A percentile compares a stretch with the other conserved stretches of the same genome.
These are phyloP conservation scores for Tetrax tetrax DNA, from an alignment of 2,113 vertebrate genomes.

Conservation along the genomic window DNA sequence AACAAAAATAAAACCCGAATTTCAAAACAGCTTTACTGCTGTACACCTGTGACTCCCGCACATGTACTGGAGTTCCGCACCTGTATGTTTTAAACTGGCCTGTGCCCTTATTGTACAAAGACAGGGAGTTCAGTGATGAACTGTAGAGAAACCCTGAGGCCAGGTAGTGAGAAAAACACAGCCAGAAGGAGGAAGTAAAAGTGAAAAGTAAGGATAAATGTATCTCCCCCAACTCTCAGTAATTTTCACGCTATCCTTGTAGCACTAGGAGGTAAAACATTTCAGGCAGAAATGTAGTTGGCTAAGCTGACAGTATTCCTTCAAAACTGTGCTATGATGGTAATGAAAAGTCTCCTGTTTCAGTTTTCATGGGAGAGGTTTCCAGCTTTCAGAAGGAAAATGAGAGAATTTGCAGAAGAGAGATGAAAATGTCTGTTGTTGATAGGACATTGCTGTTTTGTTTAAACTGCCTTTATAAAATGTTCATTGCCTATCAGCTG, in stretches of 20 bases:
- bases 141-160: not conserved
- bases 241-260: not conserved
- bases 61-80: rapidly evolving
- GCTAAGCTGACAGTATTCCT: not conserved
- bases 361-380: not conserved
- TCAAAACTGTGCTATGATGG: not conserved
- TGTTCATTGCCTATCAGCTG: not conserved
- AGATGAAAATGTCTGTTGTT: not conserved
- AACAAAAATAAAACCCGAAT: not conserved
- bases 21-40: not conserved
- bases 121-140: not conserved
- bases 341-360: not conserved
- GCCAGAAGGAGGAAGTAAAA: not conserved
- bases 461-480: conserved; percentile 13
- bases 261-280: not conserved
- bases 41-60: not conserved
- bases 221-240: not conserved
- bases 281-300: not conserved
- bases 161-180: not conserved
- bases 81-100: not conserved
- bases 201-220: not conserved
- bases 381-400: not conserved
- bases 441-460: not conserved
- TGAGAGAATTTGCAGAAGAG: not conserved
- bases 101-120: not conserved